phyloP scores from a whole-genome alignment of 64 coral and sea anemone species.

The Platygyra sinensis region DNA sequence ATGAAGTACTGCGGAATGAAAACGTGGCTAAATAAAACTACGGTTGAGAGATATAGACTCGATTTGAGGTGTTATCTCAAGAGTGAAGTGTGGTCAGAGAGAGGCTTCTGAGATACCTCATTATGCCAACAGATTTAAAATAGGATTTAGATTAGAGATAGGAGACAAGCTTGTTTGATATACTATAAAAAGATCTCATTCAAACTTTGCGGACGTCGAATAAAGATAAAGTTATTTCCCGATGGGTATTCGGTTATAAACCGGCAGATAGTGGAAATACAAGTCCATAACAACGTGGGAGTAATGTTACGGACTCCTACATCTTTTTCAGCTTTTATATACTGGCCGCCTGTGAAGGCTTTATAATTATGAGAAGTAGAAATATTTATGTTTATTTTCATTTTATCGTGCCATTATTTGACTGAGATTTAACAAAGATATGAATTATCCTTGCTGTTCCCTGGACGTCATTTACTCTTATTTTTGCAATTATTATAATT shows the following conservation, averaged over 20 bases:
- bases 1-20: too few relatives aligned
- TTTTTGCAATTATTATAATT: too few relatives aligned
- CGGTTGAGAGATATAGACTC: too few relatives aligned
- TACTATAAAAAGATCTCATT: background rate
- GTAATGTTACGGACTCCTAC: background rate
- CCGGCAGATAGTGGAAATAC: background rate
- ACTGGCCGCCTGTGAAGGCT: background rate
- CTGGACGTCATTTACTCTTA: too few relatives aligned
- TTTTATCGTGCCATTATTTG: background rate
- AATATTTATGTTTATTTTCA: background rate
- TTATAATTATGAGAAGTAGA: background rate
- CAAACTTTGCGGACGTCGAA: background rate
- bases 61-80: too few relatives aligned
- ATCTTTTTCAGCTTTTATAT: background rate
- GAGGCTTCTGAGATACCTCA: too few relatives aligned
- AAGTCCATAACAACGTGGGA: background rate
- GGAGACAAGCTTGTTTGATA: background rate
- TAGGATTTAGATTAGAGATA: background rate
- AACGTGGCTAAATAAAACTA: too few relatives aligned
- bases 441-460: background rate
- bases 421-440: background rate
- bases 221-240: background rate
- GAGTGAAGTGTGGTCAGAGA: too few relatives aligned
- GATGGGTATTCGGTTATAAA: background rate
- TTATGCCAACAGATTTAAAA: too few relatives aligned